These are phyloP conservation scores for Leptura quadrifasciata DNA, from an alignment of 2,888 invertebrate species.

Conservation along the genomic window DNA sequence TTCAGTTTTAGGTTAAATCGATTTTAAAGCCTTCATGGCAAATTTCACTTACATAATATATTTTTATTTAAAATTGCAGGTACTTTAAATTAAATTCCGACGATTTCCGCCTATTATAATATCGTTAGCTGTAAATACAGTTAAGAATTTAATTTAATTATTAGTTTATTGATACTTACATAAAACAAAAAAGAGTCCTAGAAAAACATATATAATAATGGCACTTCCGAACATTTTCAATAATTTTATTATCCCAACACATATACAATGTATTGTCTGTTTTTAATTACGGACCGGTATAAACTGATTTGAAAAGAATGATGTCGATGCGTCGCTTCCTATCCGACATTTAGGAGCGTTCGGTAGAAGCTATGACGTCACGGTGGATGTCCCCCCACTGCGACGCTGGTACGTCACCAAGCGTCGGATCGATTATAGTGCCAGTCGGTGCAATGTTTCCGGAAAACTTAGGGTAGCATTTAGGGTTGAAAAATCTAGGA, in stretches of 20 bases:
- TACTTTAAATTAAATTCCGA: not conserved
- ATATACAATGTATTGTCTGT: conserved; percentile 38
- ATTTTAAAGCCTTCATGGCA: conserved; percentile 12
- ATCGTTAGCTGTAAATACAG: not conserved
- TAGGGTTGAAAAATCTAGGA: not conserved
- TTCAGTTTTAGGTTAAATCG: conserved; percentile 39
- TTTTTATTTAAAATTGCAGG: not conserved
- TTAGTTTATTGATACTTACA: conserved; percentile 23
- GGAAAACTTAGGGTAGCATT: not conserved
- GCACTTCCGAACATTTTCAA: conserved; percentile 36
- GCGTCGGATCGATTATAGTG: conserved; percentile 28
- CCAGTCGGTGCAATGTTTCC: conserved; percentile 37
- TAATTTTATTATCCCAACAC: conserved; percentile 39
- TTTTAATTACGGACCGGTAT: conserved; percentile 26
- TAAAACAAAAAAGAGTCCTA: conserved; percentile 26
- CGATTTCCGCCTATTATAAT: not conserved
- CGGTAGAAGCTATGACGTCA: conserved; percentile 30
- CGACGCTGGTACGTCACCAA: conserved; percentile 35
- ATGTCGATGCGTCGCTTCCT: conserved; percentile 26
- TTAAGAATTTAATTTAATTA: not conserved
- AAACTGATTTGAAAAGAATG: conserved; percentile 26
- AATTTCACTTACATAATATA: conserved; percentile 6
- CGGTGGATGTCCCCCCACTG: conserved; percentile 23
- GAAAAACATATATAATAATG: conserved; percentile 9
- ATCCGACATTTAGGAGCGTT: conserved; percentile 30